phyloP scores from a whole-genome alignment of 2,888 invertebrate species.

The Macropis europaea region DNA sequence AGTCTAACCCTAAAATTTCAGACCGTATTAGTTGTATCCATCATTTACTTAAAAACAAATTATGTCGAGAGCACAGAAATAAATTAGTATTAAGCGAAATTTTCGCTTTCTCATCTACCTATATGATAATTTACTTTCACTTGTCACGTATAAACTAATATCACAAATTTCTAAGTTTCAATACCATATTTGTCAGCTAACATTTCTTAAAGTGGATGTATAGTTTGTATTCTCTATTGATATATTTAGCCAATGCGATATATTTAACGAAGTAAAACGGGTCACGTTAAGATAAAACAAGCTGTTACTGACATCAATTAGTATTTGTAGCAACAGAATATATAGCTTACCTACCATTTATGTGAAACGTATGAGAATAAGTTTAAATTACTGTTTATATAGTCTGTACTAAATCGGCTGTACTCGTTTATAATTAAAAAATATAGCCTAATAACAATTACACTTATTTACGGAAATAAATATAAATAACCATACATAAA shows the following conservation, averaged over 20 bases:
- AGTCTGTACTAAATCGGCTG: no score
- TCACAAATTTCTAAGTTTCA: background rate
- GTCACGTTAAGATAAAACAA: constrained; percentile 55
- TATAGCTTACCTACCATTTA: constrained; percentile 3
- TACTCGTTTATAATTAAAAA: no score
- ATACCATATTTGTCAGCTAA: background rate
- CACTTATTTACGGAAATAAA: no score
- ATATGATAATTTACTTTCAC: background rate
- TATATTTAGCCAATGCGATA: constrained; percentile 52
- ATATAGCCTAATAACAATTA: no score
- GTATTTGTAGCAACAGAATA: constrained; percentile 43
- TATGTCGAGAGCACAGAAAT: background rate
- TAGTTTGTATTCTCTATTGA: constrained; percentile 38
- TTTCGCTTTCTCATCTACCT: no score
- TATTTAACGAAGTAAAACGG: constrained; percentile 55
- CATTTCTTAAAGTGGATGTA: constrained; percentile 21
- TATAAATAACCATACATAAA: no score
- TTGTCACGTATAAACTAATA: no score
- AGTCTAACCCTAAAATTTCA: no score
- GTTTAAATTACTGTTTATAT: no score
- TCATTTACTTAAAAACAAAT: constrained; percentile 9
- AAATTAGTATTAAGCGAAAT: no score
- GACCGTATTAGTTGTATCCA: no score
- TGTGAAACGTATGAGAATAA: no score
- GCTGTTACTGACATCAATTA: constrained; percentile 45